phyloP scores from a whole-genome alignment of 1,140 invertebrate species.

The Cotesia vestalis region DNA sequence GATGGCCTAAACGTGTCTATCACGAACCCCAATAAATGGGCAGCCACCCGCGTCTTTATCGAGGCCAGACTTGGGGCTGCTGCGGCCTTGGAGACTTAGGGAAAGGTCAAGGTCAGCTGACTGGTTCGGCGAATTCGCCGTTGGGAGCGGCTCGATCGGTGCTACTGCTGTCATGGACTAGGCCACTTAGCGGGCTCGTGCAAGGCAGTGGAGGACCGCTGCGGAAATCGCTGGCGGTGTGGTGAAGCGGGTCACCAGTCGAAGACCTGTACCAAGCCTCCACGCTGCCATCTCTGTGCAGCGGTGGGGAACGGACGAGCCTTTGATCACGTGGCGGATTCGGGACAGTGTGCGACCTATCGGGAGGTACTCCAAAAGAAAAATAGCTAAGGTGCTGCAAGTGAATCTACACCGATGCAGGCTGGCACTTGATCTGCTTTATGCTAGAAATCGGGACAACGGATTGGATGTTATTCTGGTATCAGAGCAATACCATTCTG shows the following conservation, averaged over 20 bases:
- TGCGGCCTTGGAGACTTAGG: neutral
- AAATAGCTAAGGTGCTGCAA: conserved; percentile 7
- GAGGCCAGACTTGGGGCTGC: neutral
- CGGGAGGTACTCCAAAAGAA: neutral
- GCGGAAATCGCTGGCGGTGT: neutral
- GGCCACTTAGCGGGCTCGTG: neutral
- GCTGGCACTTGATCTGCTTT: neutral
- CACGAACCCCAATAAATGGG: neutral
- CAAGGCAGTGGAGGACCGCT: neutral
- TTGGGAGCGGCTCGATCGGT: neutral
- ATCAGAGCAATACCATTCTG: neutral
- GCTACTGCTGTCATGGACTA: neutral
- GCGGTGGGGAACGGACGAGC: neutral
- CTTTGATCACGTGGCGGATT: conserved; percentile 5
- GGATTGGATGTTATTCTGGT: neutral
- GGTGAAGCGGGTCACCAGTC: neutral
- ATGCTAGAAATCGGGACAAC: neutral
- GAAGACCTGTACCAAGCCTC: neutral
- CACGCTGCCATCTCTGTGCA: neutral
- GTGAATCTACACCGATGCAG: neutral
- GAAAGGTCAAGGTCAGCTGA: neutral
- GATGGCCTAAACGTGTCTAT: neutral
- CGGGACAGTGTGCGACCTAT: neutral
- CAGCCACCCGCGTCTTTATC: neutral
- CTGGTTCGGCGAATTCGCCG: neutral